Evolutionary conservation across 2,797 vertebrate species (phyloP).

Genomic region (Salarias fasciatus): DNA sequence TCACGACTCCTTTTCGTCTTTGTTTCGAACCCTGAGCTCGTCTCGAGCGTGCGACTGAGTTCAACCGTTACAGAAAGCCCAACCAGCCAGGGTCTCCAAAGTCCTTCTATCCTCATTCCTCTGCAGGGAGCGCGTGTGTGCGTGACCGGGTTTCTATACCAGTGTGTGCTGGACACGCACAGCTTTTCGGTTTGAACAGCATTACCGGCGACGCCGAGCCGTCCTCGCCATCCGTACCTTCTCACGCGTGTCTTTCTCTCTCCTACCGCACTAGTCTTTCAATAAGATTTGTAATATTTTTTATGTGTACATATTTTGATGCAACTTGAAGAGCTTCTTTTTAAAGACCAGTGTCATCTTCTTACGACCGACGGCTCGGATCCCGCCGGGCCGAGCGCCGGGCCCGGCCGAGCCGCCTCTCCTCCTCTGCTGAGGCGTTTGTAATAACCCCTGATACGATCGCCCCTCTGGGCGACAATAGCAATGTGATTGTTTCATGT

Average conservation of each 20-base stretch:
- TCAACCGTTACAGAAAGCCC: conserved; percentile 47
- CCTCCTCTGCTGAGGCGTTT: conserved; percentile 60
- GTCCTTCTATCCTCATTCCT: conserved; percentile 66
- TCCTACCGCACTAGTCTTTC: conserved; percentile 61
- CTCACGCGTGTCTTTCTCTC: conserved; percentile 41
- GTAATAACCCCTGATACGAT: conserved; percentile 46
- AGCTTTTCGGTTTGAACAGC: conserved; percentile 24
- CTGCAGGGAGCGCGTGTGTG: conserved; percentile 69
- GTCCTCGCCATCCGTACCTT: conserved; percentile 34
- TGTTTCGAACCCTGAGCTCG: conserved; percentile 24
- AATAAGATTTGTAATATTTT: conserved; percentile 77
- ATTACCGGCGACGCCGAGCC: conserved; percentile 31
- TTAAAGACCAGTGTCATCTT: conserved; percentile 60
- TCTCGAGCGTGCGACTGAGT: conserved; percentile 32
- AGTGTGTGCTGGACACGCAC: conserved; percentile 79
- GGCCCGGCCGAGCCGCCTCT: conserved; percentile 30
- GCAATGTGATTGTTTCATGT: conserved; percentile 67
- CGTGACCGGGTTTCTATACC: conserved; percentile 39
- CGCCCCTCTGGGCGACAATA: conserved; percentile 46
- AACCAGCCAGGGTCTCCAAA: conserved; percentile 73
- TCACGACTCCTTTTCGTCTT: conserved; percentile 18
- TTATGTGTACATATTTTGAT: conserved; percentile 78
- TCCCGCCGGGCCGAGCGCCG: conserved; percentile 36
- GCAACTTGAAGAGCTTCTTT: conserved; percentile 69
- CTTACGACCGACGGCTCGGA: conserved; percentile 47